Conservation (phyloP, 2,113 vertebrate genomes). For the Toxotes jaculatrix region DNA sequence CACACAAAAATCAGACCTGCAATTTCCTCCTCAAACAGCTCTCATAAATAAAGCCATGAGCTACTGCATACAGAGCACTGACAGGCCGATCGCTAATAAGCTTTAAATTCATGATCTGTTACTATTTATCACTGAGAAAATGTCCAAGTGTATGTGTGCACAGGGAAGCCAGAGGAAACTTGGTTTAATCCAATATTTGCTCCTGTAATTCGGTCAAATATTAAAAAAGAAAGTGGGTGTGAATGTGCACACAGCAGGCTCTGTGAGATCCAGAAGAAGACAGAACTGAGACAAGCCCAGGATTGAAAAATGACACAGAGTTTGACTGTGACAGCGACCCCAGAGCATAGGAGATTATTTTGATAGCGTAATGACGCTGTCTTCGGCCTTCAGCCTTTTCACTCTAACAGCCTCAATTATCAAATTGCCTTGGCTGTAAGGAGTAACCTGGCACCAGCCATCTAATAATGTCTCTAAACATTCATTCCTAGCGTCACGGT, state of each 20-base stretch:
- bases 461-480: constrained; percentile 76
- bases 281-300: constrained; percentile 68
- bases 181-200: constrained; percentile 78
- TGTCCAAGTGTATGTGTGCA: constrained; percentile 51
- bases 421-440: constrained; percentile 81
- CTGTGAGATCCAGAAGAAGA: constrained; percentile 67
- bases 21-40: constrained; percentile 72
- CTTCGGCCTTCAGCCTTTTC: constrained; percentile 73
- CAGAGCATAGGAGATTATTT: constrained; percentile 72
- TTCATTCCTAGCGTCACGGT: constrained; percentile 45
- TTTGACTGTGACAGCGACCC: constrained; percentile 78
- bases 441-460: constrained; percentile 69
- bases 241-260: constrained; percentile 67
- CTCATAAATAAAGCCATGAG: constrained; percentile 66
- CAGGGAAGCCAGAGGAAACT: constrained; percentile 75
- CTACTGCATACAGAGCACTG: constrained; percentile 55
- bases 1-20: constrained; percentile 67
- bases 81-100: constrained; percentile 68
- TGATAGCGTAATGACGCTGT: constrained; percentile 67
- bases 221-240: constrained; percentile 67
- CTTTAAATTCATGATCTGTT: constrained; percentile 70
- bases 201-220: constrained; percentile 80
- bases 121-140: constrained; percentile 74
- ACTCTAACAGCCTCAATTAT: constrained; percentile 83
- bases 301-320: constrained; percentile 80